Evolutionary conservation across 2,113 vertebrate genomes (phyloP), one percentile per base, ranked within the genome.

Genomic region (Lepus americanus): DNA sequence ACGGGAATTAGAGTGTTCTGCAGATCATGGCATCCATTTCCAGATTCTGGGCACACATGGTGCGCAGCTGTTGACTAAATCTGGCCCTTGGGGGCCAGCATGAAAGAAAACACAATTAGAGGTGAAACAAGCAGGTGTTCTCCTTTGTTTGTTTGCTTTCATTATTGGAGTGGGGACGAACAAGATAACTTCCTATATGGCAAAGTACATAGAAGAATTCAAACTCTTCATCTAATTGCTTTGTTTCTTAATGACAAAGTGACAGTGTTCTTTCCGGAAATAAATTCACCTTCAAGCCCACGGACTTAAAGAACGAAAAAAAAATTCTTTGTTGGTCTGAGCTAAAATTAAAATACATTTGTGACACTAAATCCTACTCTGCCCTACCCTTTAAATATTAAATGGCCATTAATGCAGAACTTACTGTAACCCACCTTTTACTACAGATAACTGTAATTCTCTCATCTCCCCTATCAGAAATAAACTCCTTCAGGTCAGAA

Each of bases 51-150:
- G 97, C 96, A 98, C 96, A 98, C 97, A 96, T 92, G 97, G 89
- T 92, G 73, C 97, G 98, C 98, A 98, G 98, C 96, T 98, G 97
- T 98, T 93, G 97, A 98, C 97, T 98, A 97, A 98, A 97, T 98
- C 92, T 97, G 97, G 97, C 97, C 98, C 96, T 96, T 95, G 94
- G 97, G 97, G 97, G 84, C 9, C 39, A 93, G 53, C 36, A 89
- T 87, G 49, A 94, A 95, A 88, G 92, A 94, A 97, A 98, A 98
- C 96, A 98, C 96, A 97, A 98, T 89, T 98, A 96, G 96, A 98
- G 97, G 97, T 98, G 93, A 98, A 98, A 98, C 97, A 97, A 98
- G 95, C 96, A 97, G 96, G 95, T 98, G 96, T 97, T 87, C 90
- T 95, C 96, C 95, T 98, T 97, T 98, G 97, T 97, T 98, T 98